A percentile compares a stretch with the other conserved stretches of the same genome.
These are phyloP conservation scores for Rachycentron canadum DNA, from an alignment of 2,797 vertebrate genomes.

Conservation along the genomic window DNA sequence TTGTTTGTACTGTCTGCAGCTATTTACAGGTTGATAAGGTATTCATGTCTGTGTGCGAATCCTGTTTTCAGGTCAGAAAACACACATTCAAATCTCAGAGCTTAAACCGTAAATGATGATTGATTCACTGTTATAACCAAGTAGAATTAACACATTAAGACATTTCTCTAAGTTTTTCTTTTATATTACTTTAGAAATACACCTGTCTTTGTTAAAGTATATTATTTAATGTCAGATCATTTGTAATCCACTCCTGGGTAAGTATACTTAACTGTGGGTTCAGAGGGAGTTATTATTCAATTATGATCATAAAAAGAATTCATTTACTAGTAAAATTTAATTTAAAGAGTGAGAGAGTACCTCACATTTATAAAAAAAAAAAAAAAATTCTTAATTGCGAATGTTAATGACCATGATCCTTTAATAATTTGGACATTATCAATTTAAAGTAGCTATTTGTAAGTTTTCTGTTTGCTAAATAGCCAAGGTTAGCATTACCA, in stretches of 20 bases:
- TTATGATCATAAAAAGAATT: not conserved
- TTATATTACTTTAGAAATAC: not conserved
- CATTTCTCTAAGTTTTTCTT: not conserved
- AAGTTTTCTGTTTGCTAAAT: too few relatives aligned
- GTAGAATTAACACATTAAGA: not conserved
- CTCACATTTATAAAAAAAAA: too few relatives aligned
- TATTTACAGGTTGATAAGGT: conserved; percentile 58
- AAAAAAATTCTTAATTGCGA: too few relatives aligned
- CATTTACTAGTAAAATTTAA: too few relatives aligned
- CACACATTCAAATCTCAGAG: conserved; percentile 3
- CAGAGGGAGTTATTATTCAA: too few relatives aligned
- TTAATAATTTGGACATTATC: too few relatives aligned
- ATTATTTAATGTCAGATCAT: not conserved
- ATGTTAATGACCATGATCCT: too few relatives aligned
- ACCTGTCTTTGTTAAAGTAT: not conserved
- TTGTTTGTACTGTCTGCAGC: conserved; percentile 70
- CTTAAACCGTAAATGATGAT: conserved; percentile 17
- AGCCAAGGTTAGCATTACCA: too few relatives aligned
- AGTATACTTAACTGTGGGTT: not conserved
- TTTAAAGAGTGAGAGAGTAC: too few relatives aligned
- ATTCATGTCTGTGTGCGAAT: conserved; percentile 7
- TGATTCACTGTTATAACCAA: conserved; percentile 4
- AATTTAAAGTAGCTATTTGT: too few relatives aligned
- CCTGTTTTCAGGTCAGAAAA: conserved; percentile 21
- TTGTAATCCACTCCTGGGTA: not conserved